These are phyloP conservation scores for Aldabrachelys gigantea DNA, from an alignment of 2,113 vertebrate genomes.

Conservation along the genomic window DNA sequence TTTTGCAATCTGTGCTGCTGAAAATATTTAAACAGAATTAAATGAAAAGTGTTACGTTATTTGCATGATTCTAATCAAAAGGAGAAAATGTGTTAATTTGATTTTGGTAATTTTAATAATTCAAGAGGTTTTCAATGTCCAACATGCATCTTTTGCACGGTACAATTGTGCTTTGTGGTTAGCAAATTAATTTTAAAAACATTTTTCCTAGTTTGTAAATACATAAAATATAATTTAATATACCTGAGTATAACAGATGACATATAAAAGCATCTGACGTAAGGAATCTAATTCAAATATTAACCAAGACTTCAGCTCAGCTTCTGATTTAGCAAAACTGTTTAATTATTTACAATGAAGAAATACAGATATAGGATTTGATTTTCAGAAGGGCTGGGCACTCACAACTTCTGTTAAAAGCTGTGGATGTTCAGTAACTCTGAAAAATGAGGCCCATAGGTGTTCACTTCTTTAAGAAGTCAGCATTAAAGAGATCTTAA, in stretches of 20 bases:
- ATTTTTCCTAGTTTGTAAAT: constrained; percentile 25
- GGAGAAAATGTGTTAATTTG: constrained; percentile 24
- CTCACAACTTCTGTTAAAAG: neutral
- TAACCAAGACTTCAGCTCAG: neutral
- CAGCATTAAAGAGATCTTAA: neutral
- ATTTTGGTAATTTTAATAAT: constrained; percentile 49
- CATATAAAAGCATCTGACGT: constrained; percentile 9
- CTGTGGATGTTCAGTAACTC: neutral
- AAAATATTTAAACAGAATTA: constrained; percentile 56
- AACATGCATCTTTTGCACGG: constrained; percentile 28
- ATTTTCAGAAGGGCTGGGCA: neutral
- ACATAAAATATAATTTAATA: constrained; percentile 34
- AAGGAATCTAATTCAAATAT: constrained; percentile 23
- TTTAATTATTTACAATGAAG: neutral
- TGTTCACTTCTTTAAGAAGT: neutral
- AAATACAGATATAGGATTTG: neutral
- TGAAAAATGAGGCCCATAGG: neutral
- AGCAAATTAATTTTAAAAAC: constrained; percentile 50
- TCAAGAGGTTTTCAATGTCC: constrained; percentile 45
- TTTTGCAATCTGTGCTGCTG: neutral
- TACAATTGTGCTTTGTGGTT: constrained; percentile 28
- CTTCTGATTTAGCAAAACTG: neutral
- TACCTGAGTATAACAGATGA: constrained; percentile 17
- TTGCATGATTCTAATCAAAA: constrained; percentile 51
- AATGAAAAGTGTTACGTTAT: constrained; percentile 38